phyloP scores from a whole-genome alignment of 92 coral and sea anemone genomes.

The Epizoanthus rinbou region DNA sequence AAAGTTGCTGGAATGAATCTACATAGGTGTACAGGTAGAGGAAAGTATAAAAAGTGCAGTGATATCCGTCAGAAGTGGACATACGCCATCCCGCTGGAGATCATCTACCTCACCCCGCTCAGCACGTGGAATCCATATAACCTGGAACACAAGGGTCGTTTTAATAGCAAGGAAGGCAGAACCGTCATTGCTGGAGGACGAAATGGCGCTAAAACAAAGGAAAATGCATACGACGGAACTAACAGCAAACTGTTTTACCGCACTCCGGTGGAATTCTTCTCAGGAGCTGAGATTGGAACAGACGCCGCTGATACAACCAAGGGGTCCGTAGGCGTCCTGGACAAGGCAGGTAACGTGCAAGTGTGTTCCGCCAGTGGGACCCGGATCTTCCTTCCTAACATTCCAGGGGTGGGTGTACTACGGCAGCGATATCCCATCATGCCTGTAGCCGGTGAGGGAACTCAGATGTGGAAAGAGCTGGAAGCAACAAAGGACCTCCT shows the following conservation, averaged over 20 bases:
- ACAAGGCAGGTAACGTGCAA: conserved; percentile 33
- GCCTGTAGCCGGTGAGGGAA: conserved; percentile 90
- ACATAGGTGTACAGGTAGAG: conserved; percentile 43
- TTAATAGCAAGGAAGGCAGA: neutral
- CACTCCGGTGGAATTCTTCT: conserved; percentile 47
- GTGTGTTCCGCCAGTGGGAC: conserved; percentile 36
- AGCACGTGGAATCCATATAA: conserved; percentile 51
- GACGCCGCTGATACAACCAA: conserved; percentile 47
- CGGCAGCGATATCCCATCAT: conserved; percentile 76
- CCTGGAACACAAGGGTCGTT: conserved; percentile 28
- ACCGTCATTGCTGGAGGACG: conserved; percentile 42
- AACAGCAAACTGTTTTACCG: conserved; percentile 42
- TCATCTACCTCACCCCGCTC: conserved; percentile 52
- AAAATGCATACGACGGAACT: conserved; percentile 38
- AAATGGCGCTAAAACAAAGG: conserved; percentile 35
- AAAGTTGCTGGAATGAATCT: conserved; percentile 82
- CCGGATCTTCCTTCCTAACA: conserved; percentile 47
- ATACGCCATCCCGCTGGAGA: conserved; percentile 49
- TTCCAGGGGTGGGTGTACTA: conserved; percentile 43
- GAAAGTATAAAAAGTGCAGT: conserved; percentile 19
- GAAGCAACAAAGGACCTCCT: conserved; percentile 77
- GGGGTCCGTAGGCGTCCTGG: conserved; percentile 47
- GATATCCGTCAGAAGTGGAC: conserved; percentile 40
- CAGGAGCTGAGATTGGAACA: conserved; percentile 41
- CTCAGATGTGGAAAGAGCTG: conserved; percentile 81